Percentiles rank a stretch among this genome's conserved stretches.
These are phyloP conservation scores for Mycteria americana DNA, from an alignment of 2,797 vertebrate genomes.

Conservation along the genomic window DNA sequence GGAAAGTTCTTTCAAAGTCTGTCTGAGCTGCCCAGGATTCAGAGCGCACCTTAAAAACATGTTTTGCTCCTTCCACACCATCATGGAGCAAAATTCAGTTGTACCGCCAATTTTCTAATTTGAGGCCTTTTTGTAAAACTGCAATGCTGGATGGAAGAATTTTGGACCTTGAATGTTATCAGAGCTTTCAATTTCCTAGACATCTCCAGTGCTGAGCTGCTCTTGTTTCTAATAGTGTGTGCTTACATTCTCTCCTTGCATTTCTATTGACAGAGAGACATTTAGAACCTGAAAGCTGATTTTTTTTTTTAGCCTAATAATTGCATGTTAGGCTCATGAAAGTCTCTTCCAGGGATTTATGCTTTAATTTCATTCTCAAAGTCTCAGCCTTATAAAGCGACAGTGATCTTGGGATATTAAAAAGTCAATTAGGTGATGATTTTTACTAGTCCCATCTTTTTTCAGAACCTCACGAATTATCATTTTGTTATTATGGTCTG, in stretches of 20 bases:
- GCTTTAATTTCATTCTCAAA: background rate
- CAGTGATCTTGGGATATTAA: slow-evolving; percentile 12
- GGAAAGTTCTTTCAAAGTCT: background rate
- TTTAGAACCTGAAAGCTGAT: background rate
- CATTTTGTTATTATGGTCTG: slow-evolving; percentile 42
- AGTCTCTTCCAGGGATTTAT: slow-evolving; percentile 23
- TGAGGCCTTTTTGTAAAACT: background rate
- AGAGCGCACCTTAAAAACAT: background rate
- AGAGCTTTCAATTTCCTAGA: background rate
- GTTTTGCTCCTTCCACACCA: background rate
- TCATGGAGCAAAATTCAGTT: background rate
- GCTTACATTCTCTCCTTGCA: background rate
- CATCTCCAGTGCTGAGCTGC: background rate
- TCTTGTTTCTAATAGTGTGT: background rate
- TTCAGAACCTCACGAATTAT: slow-evolving; percentile 46
- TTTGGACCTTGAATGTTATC: background rate
- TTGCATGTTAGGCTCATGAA: background rate
- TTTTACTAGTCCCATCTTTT: slow-evolving; percentile 40
- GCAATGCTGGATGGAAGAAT: background rate
- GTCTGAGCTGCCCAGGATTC: background rate
- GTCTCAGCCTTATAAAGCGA: background rate
- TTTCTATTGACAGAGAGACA: background rate
- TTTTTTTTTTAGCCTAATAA: background rate
- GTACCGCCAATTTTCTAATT: background rate
- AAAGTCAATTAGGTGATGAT: slow-evolving; percentile 49